Base-by-base conservation (phyloP, 1,140 invertebrate genomes). In the Chironomus tepperi region DNA sequence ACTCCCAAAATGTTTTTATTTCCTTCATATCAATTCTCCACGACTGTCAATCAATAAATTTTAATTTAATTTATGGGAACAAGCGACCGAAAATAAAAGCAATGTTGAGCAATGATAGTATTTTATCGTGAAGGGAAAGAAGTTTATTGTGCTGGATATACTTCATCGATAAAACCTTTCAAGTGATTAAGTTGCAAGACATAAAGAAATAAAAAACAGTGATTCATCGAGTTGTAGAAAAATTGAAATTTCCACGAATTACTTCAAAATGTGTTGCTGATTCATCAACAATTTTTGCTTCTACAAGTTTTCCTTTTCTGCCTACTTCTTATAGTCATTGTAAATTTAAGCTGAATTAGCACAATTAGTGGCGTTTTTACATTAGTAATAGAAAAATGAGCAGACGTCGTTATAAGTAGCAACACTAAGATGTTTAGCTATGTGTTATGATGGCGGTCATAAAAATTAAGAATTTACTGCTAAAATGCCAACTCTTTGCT, bases 11-110 rank as follows among this genome's bases (percentile, higher is more conserved):
- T 21, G 16, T 70, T 18, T 19, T 70, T 18, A 70, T 19, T 70
- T 70, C 16, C 2, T 19, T 70, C 19, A 6, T 19, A 19, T 18
- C 19, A 70, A 19, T 19, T 19, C 16, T 70, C 19, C 65, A 70
- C 18, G 65, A 70, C 19, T 70, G 65, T 70, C 65, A 70, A 70
- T 70, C 65, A 70, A 19, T 70, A 70, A 57, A 57, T 57, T 57
- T 57, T 57, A 57, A 57, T 57, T 57, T 19, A 21, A 70, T 19
- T 19, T 9, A 21, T 70, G 16, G 65, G 65, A 57, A 18, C 16
- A 2, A 70, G 9, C 65, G 7, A 18, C n/a, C n/a, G 19, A 16
- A 70, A 70, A 9, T 2, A 19, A 19, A 18, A 19, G 65, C 9
- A 57, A 57, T n/a, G n/a, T 57, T 12, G 8, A 57, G n/a, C 47